These are phyloP conservation scores for Perizoma flavofasciatum DNA, from an alignment of 2,888 invertebrate genomes.

Conservation along the genomic window DNA sequence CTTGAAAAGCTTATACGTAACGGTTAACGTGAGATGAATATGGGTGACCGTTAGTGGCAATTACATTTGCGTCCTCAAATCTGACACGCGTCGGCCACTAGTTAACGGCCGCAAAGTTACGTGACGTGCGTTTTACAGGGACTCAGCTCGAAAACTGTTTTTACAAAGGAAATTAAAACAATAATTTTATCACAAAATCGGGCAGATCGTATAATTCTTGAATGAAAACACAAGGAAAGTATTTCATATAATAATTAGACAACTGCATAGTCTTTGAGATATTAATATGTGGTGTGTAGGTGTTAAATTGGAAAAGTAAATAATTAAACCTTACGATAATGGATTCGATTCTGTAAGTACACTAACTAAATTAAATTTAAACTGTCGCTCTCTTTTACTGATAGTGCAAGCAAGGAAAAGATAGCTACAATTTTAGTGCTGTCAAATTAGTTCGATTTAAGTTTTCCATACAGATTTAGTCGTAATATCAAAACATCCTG, in stretches of 20 bases:
- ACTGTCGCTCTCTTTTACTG: too few relatives aligned
- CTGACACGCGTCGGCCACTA: too few relatives aligned
- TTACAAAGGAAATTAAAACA: constrained; percentile 44
- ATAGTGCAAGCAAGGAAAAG: too few relatives aligned
- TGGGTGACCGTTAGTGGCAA: too few relatives aligned
- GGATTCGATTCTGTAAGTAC: too few relatives aligned
- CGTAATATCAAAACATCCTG: too few relatives aligned
- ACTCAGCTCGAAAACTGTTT: constrained; percentile 49
- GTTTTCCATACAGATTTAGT: too few relatives aligned
- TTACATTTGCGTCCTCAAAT: background rate
- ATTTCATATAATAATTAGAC: constrained; percentile 1
- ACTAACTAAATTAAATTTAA: too few relatives aligned
- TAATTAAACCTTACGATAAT: background rate
- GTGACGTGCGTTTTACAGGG: constrained; percentile 53
- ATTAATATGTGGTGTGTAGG: background rate
- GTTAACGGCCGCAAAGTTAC: background rate
- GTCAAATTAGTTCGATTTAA: too few relatives aligned
- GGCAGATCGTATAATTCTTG: background rate
- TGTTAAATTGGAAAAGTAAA: background rate
- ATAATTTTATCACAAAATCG: constrained; percentile 50
- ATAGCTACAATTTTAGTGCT: too few relatives aligned
- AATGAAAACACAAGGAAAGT: background rate
- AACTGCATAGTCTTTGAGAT: background rate
- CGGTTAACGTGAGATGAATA: too few relatives aligned
- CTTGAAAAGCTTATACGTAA: too few relatives aligned